phyloP scores from a whole-genome alignment of 2,797 vertebrate genomes.

The Muraenolepis orangiensis region DNA sequence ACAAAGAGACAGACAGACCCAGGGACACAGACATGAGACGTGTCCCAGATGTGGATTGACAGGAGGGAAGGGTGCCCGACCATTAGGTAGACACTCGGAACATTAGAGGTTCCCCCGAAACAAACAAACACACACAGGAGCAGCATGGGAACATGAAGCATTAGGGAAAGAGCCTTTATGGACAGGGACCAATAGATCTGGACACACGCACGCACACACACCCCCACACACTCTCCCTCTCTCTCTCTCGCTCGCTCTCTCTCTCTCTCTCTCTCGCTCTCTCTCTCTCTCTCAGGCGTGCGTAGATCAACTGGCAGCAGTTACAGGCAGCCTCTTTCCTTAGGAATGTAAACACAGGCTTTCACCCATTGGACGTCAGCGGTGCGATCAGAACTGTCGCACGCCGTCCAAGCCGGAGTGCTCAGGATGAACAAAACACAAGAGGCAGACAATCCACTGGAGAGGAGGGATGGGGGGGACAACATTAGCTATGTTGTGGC shows the following conservation, averaged over 20 bases:
- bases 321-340: constrained; percentile 18
- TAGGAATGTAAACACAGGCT: constrained; percentile 40
- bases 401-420: background rate
- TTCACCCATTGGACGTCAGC: background rate
- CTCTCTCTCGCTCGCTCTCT: no score
- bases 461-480: background rate
- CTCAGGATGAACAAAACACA: background rate
- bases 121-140: constrained; percentile 26
- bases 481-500: background rate
- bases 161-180: constrained; percentile 52
- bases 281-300: no score
- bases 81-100: constrained; percentile 14
- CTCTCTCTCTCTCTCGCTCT: no score
- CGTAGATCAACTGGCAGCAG: background rate
- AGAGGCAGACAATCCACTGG: background rate
- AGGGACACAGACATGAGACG: constrained; percentile 28
- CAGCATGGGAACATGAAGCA: constrained; percentile 16
- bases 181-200: constrained; percentile 35
- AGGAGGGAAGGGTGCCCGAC: constrained; percentile 11
- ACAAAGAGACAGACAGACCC: background rate
- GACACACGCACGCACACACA: no score
- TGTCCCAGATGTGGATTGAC: constrained; percentile 21
- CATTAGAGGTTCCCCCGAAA: constrained; percentile 27
- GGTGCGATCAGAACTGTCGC: background rate
- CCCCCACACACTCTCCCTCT: no score